These are phyloP conservation scores for Puffinus mauretanicus DNA, from an alignment of 2,113 vertebrate genomes.

Conservation along the genomic window DNA sequence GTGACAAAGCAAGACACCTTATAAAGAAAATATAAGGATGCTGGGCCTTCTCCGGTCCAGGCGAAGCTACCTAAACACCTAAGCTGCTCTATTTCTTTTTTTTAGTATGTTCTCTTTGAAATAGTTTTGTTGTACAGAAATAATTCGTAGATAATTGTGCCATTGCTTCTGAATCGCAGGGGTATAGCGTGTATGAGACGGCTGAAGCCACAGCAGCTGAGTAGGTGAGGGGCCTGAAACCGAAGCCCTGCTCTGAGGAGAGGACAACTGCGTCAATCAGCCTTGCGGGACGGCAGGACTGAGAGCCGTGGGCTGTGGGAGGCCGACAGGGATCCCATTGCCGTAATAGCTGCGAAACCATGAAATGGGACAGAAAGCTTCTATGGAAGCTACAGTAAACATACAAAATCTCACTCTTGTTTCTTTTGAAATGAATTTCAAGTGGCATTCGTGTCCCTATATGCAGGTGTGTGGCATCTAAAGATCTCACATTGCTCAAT, in stretches of 20 bases:
- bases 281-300: not conserved
- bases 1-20: not conserved
- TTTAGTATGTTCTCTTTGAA: not conserved
- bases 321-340: not conserved
- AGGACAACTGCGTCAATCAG: not conserved
- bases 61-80: not conserved
- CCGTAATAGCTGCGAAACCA: not conserved
- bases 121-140: not conserved
- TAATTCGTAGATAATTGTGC: not conserved
- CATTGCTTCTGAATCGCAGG: not conserved
- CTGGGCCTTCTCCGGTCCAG: not conserved
- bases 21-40: not conserved
- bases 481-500: not conserved
- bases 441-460: fast-evolving
- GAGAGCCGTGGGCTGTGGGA: not conserved
- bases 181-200: not conserved
- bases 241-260: not conserved
- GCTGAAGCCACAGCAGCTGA: not conserved
- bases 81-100: not conserved
- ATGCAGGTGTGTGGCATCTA: not conserved
- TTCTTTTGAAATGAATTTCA: not conserved
- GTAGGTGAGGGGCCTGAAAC: not conserved
- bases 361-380: not conserved
- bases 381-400: not conserved
- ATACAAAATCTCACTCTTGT: not conserved